Conservation (phyloP, 2,113 vertebrate genomes). For the Cnemophilus loriae region DNA sequence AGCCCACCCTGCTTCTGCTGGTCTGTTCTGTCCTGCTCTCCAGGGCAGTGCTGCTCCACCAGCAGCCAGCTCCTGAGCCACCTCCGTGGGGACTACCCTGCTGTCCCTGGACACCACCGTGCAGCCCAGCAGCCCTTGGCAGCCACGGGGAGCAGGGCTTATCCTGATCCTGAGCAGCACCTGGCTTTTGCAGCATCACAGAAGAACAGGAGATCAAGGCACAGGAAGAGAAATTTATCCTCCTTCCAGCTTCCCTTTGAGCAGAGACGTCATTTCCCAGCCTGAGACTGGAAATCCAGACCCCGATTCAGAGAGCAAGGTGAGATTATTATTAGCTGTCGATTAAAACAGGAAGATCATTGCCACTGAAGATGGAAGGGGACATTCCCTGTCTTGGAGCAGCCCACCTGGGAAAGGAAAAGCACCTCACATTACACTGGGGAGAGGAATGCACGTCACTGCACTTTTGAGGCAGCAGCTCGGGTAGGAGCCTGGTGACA, state of each 20-base stretch:
- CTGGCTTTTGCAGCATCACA: background rate
- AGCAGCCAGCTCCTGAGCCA: background rate
- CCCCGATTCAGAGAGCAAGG: fast-evolving
- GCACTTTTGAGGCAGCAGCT: background rate
- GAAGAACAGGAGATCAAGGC: background rate
- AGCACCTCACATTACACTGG: background rate
- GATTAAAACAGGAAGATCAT: background rate
- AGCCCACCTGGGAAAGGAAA: background rate
- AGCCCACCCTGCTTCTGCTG: background rate
- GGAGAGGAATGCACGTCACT: background rate
- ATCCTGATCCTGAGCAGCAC: background rate
- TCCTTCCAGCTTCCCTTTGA: background rate
- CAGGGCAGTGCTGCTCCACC: background rate
- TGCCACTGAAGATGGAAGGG: background rate
- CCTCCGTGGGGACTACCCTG: background rate
- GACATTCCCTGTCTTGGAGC: background rate
- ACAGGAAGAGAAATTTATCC: background rate
- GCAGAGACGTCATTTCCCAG: background rate
- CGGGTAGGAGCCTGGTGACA: background rate
- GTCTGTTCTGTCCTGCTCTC: background rate
- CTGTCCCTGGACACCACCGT: fast-evolving
- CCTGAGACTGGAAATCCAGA: background rate
- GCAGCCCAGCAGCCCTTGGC: background rate
- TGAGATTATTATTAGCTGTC: background rate
- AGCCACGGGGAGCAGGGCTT: background rate